Evolutionary conservation across 2,888 invertebrate genomes (phyloP).

Genomic region (Nomada hirtipes): DNA sequence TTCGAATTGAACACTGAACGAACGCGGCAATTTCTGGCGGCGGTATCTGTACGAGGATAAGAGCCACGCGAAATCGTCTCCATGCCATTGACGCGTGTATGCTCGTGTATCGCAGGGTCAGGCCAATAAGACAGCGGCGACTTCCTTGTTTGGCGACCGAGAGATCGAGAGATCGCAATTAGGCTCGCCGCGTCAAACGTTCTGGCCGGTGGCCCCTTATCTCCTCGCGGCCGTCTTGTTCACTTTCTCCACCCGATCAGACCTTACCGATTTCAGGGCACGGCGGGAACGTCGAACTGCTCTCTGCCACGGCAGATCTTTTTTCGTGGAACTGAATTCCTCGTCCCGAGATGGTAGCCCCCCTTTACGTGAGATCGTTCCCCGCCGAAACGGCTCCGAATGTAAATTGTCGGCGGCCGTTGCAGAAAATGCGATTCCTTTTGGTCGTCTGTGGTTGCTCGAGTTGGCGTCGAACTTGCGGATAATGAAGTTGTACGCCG

Average conservation of each 20-base stretch:
- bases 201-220: slow-evolving; percentile 67
- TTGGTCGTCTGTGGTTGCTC: not conserved
- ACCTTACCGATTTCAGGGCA: slow-evolving; percentile 64
- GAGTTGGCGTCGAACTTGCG: not conserved
- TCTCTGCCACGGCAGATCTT: slow-evolving; percentile 28
- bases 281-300: slow-evolving; percentile 49
- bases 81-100: slow-evolving; percentile 42
- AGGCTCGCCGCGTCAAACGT: slow-evolving; percentile 76
- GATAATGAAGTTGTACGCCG: not conserved
- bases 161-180: slow-evolving; percentile 75
- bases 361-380: not conserved
- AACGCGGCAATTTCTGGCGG: not conserved
- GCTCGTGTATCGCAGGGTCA: slow-evolving; percentile 48
- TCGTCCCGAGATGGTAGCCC: slow-evolving; percentile 1
- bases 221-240: slow-evolving; percentile 57
- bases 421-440: not conserved
- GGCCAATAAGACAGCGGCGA: slow-evolving; percentile 69
- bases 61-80: slow-evolving; percentile 30
- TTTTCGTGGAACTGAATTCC: slow-evolving; percentile 36
- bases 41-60: not conserved
- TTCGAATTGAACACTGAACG: too few species aligned
- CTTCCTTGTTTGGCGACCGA: slow-evolving; percentile 75
- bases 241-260: slow-evolving; percentile 70
- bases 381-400: not conserved
- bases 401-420: not conserved